Conservation (phyloP, 2,113 vertebrate species). For the Corynorhinus townsendii region DNA sequence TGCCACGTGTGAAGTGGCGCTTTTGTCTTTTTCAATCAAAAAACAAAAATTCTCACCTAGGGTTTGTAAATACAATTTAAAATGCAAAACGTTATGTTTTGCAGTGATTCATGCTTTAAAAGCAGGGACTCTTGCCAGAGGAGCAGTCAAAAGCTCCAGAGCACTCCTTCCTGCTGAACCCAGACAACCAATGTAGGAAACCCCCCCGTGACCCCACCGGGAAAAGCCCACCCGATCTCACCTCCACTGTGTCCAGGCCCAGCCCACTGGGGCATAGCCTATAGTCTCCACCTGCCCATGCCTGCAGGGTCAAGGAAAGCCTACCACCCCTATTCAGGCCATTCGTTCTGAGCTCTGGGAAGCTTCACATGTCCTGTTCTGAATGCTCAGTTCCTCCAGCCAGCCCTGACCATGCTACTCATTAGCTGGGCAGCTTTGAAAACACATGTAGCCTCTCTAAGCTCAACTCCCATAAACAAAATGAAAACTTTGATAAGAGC, state of each 20-base stretch:
- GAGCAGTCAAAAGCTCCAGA: neutral
- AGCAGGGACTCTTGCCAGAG: neutral
- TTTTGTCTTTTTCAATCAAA: neutral
- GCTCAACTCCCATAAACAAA: neutral
- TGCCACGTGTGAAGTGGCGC: neutral
- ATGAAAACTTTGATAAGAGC: neutral
- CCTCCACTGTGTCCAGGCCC: neutral
- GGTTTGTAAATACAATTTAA: neutral
- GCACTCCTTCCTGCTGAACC: conserved; percentile 23
- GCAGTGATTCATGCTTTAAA: neutral
- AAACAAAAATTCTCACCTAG: neutral
- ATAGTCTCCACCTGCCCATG: neutral
- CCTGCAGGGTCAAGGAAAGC: neutral
- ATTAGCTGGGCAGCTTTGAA: neutral
- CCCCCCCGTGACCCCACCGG: neutral
- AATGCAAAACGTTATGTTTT: neutral
- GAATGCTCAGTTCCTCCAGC: neutral
- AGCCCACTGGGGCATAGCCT: neutral
- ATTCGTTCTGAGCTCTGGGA: neutral
- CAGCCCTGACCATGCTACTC: neutral
- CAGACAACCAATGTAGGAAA: conserved; percentile 24
- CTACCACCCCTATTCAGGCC: rapidly evolving
- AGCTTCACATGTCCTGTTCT: neutral
- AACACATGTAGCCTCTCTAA: neutral
- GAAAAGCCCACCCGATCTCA: neutral